Evolutionary conservation across 2,113 vertebrate species (phyloP), one percentile per base, ranked within the genome.

Genomic region (Tinamus guttatus): DNA sequence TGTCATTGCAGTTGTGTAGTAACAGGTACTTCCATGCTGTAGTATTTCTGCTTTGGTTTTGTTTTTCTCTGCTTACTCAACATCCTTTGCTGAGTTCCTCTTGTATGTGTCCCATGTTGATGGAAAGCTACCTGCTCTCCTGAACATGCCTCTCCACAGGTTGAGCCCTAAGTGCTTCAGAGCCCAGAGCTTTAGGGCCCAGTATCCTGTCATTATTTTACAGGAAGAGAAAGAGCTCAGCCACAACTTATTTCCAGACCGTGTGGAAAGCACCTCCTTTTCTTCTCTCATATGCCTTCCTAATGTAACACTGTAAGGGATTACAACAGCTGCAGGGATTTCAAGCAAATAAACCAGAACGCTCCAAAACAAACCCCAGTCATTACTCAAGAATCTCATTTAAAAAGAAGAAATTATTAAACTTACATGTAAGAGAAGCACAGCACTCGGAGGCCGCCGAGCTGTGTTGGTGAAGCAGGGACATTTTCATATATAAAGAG

Each of bases 101-200:
- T 65, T 0, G 0, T 70, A 62, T 73, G 32, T 38, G 0, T 5
- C 40, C 74, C 65, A 71, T 4, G 2, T 0, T 0, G 52, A 52
- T 85, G 71, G 52, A 85, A 51, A 89, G 43, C 59, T 65, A 8
- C 62, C 25, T 4, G 2, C 47, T 17, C 11, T 54, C 77, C 67
- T 83, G 51, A 84, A 40, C 38, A 87, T 85, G 34, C 10, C 16
- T 81, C 12, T 70, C 30, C 58, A 54, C 36, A 24, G 28, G 24
- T 32, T 92, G 83, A 80, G 56, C 41, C 51, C 16, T n/a, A 30
- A 47, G 60, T 74, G 41, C 12, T 49, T 19, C 43, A 43, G 75
- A 77, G 64, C 63, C 47, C 34, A 40, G 2, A 36, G 22, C n/a
- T 73, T 79, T 56, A 36, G 32, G 54, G 43, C 25, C 38, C 52